These are phyloP conservation scores for Cydia splendana DNA, from an alignment of 1,140 invertebrate species.

Conservation along the genomic window DNA sequence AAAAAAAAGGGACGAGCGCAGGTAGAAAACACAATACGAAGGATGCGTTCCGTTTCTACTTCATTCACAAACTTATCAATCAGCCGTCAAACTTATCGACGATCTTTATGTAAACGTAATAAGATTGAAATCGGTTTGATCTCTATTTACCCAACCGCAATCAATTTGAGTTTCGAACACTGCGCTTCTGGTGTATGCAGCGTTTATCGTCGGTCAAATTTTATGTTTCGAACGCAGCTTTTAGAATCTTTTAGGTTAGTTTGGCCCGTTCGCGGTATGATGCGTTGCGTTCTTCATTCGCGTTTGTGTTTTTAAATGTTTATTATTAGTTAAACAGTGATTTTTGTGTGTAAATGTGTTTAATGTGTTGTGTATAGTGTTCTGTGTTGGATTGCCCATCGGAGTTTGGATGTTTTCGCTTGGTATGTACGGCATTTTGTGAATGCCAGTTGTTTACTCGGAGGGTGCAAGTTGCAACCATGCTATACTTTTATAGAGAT, in stretches of 20 bases:
- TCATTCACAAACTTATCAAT: slow-evolving; percentile 35
- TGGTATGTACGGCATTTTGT: slow-evolving; percentile 25
- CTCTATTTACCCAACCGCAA: slow-evolving; percentile 6
- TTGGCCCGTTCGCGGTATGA: slow-evolving; percentile 52
- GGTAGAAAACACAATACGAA: slow-evolving; percentile 74
- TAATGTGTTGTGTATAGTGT: slow-evolving; percentile 41
- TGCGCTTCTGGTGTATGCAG: slow-evolving; percentile 52
- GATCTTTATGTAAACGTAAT: slow-evolving; percentile 35
- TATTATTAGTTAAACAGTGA: slow-evolving; percentile 44
- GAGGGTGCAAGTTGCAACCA: neutral
- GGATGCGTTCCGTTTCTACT: slow-evolving; percentile 53
- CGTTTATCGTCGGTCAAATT: slow-evolving; percentile 71
- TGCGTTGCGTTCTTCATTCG: slow-evolving; percentile 47
- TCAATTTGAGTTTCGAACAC: slow-evolving; percentile 40
- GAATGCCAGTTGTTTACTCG: neutral
- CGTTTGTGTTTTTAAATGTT: slow-evolving; percentile 45
- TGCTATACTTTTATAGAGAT: neutral
- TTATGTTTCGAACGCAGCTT: slow-evolving; percentile 53
- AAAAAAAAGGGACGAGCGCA: slow-evolving; percentile 72
- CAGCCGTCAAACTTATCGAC: slow-evolving; percentile 19
- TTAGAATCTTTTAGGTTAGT: slow-evolving; percentile 68
- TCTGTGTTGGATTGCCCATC: slow-evolving; percentile 34
- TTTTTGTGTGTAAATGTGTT: slow-evolving; percentile 40
- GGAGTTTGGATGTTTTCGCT: slow-evolving; percentile 37
- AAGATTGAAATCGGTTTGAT: slow-evolving; percentile 36